Base-by-base conservation (phyloP, 2,797 vertebrate genomes). In the Schizothorax lantsangensis region DNA sequence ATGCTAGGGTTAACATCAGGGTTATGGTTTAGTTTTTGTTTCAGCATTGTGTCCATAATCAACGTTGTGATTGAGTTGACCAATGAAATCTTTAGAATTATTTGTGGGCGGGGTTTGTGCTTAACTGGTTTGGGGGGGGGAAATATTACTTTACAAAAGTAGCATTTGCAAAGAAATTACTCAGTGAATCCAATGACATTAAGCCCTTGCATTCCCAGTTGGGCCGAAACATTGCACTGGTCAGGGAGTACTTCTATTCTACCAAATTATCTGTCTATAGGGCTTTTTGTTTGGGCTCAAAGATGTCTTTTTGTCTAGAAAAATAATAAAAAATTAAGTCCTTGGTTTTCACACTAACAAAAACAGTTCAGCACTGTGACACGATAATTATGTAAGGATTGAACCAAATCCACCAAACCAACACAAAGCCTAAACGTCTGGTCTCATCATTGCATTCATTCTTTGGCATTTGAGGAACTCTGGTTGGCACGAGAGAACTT, bases 401-500 rank as follows among this genome's bases (percentile, higher is more conserved):
- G 57, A 64, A 64, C n/a, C 78, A 80, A 80, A 19, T 64, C 57
- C 57, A 64, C 4, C 78, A 45, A 79, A 79, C 57, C 23, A 30
- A 45, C 38, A 19, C 54, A 30, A 80, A 57, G 78, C 15, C 78
- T 72, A 62, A 79, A 45, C n/a, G 11, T 30, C 57, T 64, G 78
- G 15, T 80, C 57, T 64, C 15, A 45, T 80, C n/a, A 21, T 57
- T 17, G 10, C 78, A 64, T 79, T 30, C 59, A 62, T 64, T 79
- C 9, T 45, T 64, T 80, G 57, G 78, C 78, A 30, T 80, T 80
- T 80, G 38, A 80, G 38, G 38, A 80, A 45, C 57, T 64, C 38
- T 21, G 17, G 26, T 19, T 80, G 78, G 78, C 78, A 80, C 2
- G 1, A 45, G 4, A 64, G 3, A 43, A 62, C 78, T 30, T 45